Evolutionary conservation across 2,113 vertebrate genomes (phyloP), one percentile per base, ranked within the genome.

Genomic region (Dasypus novemcinctus): DNA sequence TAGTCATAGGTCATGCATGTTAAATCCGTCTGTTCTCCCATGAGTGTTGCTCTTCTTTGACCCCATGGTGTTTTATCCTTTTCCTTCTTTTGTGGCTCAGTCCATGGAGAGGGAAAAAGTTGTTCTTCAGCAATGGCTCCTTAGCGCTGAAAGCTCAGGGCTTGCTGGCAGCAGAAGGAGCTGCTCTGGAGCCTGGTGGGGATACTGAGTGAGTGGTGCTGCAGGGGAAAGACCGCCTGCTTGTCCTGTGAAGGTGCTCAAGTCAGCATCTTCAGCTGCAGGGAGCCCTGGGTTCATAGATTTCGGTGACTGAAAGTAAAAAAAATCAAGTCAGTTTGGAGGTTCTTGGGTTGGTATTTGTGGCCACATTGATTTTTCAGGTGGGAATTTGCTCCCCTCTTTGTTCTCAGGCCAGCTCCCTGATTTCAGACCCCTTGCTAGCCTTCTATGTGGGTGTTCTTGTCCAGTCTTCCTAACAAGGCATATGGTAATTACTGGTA

Each of bases 401-500:
- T 20, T 69, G 59, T 86, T 86, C 63, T 69, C 12, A 7, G 33
- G 8, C 31, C 74, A 52, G 25, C 0, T 36, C 31, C 36, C 18
- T 41, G 52, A 41, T 43, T 80, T 11, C 27, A 57, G 86, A 72
- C 3, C 31, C 21, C 27, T 36, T n/a, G 10, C 25, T 41, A 14
- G 54, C 31, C 31, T 91, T 66, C 25, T 66, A 1, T 25, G n/a
- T 38, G 5, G 49, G 17, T 46, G 49, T 95, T 61, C 78, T 85
- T 68, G 36, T 54, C 72, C 68, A 43, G n/a, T 71, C 43, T 71
- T 38, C 21, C 33, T 3, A 36, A 1, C 13, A 63, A 41, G 59
- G 52, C 27, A 4, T 1, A 13, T 4, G 1, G 12, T n/a, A 63
- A 7, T 69, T 15, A 38, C n/a, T 54, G 14, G n/a, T 13, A 6